Evolutionary conservation across 1,140 invertebrate genomes (phyloP), one percentile per base, ranked within the genome.

Genomic region (Ganaspis sp.): DNA sequence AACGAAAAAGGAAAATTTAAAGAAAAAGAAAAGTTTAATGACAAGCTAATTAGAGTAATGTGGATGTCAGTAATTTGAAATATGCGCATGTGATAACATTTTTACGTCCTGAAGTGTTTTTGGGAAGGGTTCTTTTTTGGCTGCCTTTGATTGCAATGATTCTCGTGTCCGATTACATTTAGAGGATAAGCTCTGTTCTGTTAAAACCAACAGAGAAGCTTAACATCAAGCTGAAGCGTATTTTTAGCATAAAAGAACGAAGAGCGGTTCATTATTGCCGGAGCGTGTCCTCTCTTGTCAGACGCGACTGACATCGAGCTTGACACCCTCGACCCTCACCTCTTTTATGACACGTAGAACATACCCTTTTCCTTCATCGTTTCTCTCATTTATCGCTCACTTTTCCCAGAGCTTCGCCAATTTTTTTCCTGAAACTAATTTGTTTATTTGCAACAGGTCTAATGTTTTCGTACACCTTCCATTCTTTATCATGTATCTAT

Each of bases 261-360:
- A 76, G 82, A 87, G 79, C 80, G 81, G 82, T 87, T 88, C 85
- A 82, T 87, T 85, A 85, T 85, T 83, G 81, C 81, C 75, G 72
- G 78, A 86, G 84, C 80, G 80, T 83, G 76, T 78, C 73, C 82
- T 83, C 82, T 83, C 83, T 82, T 80, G 84, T 87, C 83, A 84
- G 82, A 79, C 79, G 74, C 82, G 83, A 84, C 81, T 85, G 85
- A 85, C 78, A 82, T 73, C 78, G 69, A 78, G 49, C 72, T 74
- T 53, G 42, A 37, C 70, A 49, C 58, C 78, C 69, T 49, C 53
- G 64, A 82, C 81, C 70, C 81, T 79, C 83, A 58, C 49, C 34
- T 34, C 53, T 58, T 38, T 83, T 76, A 70, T 76, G 79, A 80
- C 77, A 81, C 77, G 75, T 81, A 11, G 26, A 72, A 71, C 34